phyloP scores from a whole-genome alignment of 2,797 vertebrate genomes.

The Aselliscus stoliczkanus region DNA sequence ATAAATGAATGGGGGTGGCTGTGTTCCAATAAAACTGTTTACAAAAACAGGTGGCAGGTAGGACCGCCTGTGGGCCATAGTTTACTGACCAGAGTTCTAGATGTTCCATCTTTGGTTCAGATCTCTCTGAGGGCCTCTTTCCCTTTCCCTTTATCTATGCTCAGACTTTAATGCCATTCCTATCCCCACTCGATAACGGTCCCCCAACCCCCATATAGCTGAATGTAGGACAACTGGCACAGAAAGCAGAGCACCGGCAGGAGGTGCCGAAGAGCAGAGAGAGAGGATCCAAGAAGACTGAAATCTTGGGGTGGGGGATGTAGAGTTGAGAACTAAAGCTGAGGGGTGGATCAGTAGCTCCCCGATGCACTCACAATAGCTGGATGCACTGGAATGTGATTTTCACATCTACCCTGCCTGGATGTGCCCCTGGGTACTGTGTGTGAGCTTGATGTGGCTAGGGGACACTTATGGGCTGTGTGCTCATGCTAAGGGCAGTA shows the following conservation, averaged over 20 bases:
- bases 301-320: not conserved
- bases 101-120: not conserved
- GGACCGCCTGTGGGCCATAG: not conserved
- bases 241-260: not conserved
- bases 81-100: not conserved
- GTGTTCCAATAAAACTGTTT: not conserved
- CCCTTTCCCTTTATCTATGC: not conserved
- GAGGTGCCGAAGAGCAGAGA: not conserved
- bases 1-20: not conserved
- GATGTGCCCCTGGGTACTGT: not conserved
- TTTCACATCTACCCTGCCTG: not conserved
- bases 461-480: not conserved
- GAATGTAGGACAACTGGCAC: not conserved
- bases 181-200: not conserved
- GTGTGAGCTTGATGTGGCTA: not conserved
- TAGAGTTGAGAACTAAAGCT: not conserved
- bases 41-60: not conserved
- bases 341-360: not conserved
- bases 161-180: not conserved
- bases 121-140: not conserved
- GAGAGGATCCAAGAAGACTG: not conserved
- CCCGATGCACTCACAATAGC: not conserved
- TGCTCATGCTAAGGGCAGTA: not conserved
- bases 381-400: not conserved
- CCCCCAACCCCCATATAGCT: not conserved